Percentiles rank a stretch among this genome's conserved stretches.
phyloP scores from a whole-genome alignment of 2,888 invertebrate genomes.

The Tipula vernalis region DNA sequence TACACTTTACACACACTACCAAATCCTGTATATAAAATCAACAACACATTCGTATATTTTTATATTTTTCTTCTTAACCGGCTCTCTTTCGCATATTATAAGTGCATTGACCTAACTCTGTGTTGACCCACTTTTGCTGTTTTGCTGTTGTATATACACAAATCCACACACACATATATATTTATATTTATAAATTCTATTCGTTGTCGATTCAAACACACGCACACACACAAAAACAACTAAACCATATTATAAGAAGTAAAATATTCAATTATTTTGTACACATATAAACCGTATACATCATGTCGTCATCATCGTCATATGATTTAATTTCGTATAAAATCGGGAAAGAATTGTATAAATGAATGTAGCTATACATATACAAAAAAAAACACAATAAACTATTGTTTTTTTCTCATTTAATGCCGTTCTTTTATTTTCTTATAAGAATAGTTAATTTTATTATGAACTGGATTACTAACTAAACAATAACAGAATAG shows the following conservation, averaged over 20 bases:
- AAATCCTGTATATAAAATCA: neutral
- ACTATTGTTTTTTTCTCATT: neutral
- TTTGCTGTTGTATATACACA: neutral
- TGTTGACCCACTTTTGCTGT: slow-evolving; percentile 33
- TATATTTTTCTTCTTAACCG: slow-evolving; percentile 5
- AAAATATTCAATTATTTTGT: neutral
- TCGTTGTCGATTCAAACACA: neutral
- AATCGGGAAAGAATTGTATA: neutral
- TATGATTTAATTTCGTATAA: slow-evolving; percentile 6
- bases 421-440: slow-evolving; percentile 5
- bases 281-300: neutral
- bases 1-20: neutral
- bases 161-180: neutral
- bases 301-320: slow-evolving; percentile 7
- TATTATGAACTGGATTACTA: slow-evolving; percentile 8
- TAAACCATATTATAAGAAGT: neutral
- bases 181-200: neutral
- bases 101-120: slow-evolving; percentile 38
- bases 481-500: neutral
- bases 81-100: slow-evolving; percentile 11
- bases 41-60: neutral
- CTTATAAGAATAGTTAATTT: neutral
- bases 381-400: neutral
- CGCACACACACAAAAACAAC: neutral
- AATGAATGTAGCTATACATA: neutral